A percentile compares a stretch with the other conserved stretches of the same genome.
Conservation (phyloP, 2,797 vertebrate species). For the Alosa sapidissima region DNA sequence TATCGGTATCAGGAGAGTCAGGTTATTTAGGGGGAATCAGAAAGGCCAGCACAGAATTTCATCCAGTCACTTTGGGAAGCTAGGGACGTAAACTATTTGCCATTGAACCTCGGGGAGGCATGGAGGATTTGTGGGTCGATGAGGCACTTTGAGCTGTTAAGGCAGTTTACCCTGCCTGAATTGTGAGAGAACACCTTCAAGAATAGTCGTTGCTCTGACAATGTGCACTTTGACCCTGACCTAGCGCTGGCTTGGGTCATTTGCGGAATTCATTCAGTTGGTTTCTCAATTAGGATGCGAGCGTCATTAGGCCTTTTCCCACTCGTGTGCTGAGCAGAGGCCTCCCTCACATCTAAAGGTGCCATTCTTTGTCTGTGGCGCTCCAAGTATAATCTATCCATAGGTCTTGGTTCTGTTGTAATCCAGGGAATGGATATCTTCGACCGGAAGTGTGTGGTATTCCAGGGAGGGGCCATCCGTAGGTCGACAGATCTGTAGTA, state of each 20-base stretch:
- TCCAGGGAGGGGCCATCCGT: constrained; percentile 15
- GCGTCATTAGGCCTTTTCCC: not conserved
- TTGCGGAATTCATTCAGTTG: not conserved
- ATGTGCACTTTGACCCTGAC: not conserved
- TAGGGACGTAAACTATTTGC: not conserved
- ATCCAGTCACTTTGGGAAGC: not conserved
- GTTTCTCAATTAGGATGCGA: not conserved
- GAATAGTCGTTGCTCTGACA: not conserved
- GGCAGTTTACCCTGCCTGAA: not conserved
- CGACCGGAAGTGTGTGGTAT: not conserved
- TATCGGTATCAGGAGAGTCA: not conserved
- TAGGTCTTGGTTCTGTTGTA: constrained; percentile 44
- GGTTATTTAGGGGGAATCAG: not conserved
- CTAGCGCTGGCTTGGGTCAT: not conserved
- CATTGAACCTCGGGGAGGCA: no score
- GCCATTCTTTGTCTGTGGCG: not conserved
- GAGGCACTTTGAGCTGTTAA: not conserved
- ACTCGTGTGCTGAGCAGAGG: not conserved
- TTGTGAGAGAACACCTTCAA: not conserved
- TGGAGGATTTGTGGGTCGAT: not conserved
- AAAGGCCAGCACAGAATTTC: not conserved
- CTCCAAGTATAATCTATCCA: constrained; percentile 53
- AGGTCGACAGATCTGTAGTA: not conserved
- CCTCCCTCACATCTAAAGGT: not conserved
- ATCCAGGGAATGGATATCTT: not conserved